Base-by-base conservation (phyloP, 1,140 invertebrate species). In the Metaphire vulgaris region DNA sequence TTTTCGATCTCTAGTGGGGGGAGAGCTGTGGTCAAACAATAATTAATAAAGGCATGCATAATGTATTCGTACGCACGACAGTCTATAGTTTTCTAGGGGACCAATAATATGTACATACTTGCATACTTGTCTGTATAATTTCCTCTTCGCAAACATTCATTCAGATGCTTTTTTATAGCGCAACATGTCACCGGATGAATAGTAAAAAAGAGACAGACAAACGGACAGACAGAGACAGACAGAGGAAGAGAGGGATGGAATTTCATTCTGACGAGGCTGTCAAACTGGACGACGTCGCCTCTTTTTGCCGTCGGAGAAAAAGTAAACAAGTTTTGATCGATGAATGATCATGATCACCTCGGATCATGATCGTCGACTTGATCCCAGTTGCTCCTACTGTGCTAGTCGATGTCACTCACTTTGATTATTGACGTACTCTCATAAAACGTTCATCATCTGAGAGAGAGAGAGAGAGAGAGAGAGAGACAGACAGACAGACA, bases 401-500 rank as follows among this genome's bases (percentile, higher is more conserved):
- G n/a, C n/a, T n/a, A n/a, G n/a, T n/a, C n/a, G n/a, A n/a, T n/a
- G n/a, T n/a, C n/a, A n/a, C n/a, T n/a, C n/a, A n/a, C n/a, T n/a
- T n/a, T n/a, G n/a, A n/a, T n/a, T n/a, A n/a, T n/a, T n/a, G n/a
- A n/a, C n/a, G n/a, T n/a, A n/a, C n/a, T n/a, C n/a, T n/a, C n/a
- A n/a, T n/a, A n/a, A n/a, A n/a, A n/a, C 41, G 41, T 12, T 56
- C 21, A 56, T 56, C 41, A 56, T 56, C 6, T 56, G 41, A 56
- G 41, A 56, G 41, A 56, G 41, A 56, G 41, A 56, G 41, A 56
- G 41, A 56, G 41, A 56, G 41, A 56, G 41, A 56, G 41, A 56
- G 41, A 56, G 41, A 56, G 6, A 56, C 41, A 56, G 41, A 56
- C 41, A 56, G 6, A 56, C 6, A 56, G 6, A 56, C 41, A 56